These are phyloP conservation scores for Vidua chalybeata DNA, from an alignment of 2,113 vertebrate genomes.

Conservation along the genomic window DNA sequence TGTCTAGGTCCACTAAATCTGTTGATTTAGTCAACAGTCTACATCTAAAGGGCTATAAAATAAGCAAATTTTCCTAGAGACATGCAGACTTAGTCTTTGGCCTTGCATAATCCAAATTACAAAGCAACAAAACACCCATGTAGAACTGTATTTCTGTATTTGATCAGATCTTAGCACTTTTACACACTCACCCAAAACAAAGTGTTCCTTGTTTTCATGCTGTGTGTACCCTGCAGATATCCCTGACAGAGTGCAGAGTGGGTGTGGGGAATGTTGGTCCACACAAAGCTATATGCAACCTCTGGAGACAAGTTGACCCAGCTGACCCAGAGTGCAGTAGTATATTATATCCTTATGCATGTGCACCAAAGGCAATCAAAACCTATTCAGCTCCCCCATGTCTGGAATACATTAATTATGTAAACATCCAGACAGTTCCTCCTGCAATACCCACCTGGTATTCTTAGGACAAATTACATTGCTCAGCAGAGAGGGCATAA, in stretches of 20 bases:
- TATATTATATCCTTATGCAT: not conserved
- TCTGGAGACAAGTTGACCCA: not conserved
- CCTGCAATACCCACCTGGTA: not conserved
- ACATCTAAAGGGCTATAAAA: not conserved
- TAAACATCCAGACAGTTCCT: not conserved
- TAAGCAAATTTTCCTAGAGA: not conserved
- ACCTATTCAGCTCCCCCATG: not conserved
- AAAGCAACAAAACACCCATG: not conserved
- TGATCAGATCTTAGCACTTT: not conserved
- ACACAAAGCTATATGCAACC: not conserved
- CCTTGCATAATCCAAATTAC: not conserved
- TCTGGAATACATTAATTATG: not conserved
- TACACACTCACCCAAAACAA: not conserved
- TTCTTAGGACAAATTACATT: not conserved
- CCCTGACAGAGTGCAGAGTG: not conserved
- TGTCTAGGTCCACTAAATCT: not conserved
- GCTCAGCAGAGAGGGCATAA: not conserved
- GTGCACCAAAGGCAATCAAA: not conserved
- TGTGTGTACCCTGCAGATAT: not conserved
- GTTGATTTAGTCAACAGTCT: not conserved
- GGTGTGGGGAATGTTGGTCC: not conserved
- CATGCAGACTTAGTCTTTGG: not conserved
- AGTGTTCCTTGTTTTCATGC: not conserved
- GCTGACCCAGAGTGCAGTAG: not conserved
- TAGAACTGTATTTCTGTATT: not conserved